Evolutionary conservation across 2,888 invertebrate species (phyloP).

Genomic region (Nomada goodeniana): DNA sequence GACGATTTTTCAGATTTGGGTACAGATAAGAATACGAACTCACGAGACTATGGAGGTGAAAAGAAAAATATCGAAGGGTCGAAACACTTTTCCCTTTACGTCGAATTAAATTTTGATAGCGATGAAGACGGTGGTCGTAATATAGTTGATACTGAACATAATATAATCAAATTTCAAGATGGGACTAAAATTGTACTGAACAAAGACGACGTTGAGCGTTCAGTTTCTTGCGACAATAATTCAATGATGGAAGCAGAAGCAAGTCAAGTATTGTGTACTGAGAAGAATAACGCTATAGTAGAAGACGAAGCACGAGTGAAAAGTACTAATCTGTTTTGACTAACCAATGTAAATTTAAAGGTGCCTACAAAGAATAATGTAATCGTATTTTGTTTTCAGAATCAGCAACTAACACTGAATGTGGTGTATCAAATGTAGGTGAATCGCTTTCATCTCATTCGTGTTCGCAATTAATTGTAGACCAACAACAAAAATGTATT

Average conservation of each 20-base stretch:
- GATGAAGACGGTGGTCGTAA: slow-evolving; percentile 56
- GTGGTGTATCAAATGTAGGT: not conserved
- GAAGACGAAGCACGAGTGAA: not conserved
- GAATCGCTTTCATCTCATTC: not conserved
- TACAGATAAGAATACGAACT: slow-evolving; percentile 18
- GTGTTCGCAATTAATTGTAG: not conserved
- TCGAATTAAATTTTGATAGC: slow-evolving; percentile 51
- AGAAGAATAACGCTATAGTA: not conserved
- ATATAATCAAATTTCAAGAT: slow-evolving; percentile 55
- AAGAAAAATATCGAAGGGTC: slow-evolving; percentile 34
- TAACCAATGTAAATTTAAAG: not conserved
- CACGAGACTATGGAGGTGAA: not conserved
- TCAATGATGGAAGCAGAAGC: not conserved
- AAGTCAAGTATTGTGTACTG: not conserved
- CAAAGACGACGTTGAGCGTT: slow-evolving; percentile 31
- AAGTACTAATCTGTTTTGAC: not conserved
- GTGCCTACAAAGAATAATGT: not conserved
- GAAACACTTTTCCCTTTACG: slow-evolving; percentile 19
- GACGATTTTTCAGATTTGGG: slow-evolving; percentile 25
- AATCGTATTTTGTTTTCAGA: not conserved
- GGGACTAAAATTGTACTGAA: slow-evolving; percentile 43
- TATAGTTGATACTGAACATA: slow-evolving; percentile 64
- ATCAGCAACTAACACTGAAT: not conserved
- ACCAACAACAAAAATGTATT: not conserved
- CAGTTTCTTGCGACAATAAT: not conserved